Percentiles rank a stretch among this genome's conserved stretches.
These are phyloP conservation scores for Coleophora flavipennella DNA, from an alignment of 2,888 invertebrate species.

Conservation along the genomic window DNA sequence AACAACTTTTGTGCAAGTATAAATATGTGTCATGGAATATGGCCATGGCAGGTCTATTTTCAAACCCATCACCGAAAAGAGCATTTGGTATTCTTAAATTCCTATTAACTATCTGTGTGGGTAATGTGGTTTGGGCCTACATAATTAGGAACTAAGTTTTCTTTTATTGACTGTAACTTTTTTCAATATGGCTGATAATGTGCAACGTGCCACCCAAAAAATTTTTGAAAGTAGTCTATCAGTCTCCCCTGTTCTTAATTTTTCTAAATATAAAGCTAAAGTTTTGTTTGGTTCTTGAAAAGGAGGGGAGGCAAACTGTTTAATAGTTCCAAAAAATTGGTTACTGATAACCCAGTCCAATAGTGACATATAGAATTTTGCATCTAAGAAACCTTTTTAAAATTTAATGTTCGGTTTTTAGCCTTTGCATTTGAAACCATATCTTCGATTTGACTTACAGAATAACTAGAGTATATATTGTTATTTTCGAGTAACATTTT, in stretches of 20 bases:
- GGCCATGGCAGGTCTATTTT: constrained; percentile 1
- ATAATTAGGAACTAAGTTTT: neutral
- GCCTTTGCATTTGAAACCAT: too few relatives aligned
- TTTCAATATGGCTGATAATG: constrained; percentile 1
- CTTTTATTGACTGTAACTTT: neutral
- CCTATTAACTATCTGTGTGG: neutral
- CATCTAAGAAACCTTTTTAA: too few relatives aligned
- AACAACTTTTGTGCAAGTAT: constrained; percentile 8
- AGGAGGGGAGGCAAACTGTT: too few relatives aligned
- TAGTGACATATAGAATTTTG: too few relatives aligned
- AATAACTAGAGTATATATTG: too few relatives aligned
- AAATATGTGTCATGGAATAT: constrained; percentile 7
- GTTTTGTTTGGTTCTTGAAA: too few relatives aligned
- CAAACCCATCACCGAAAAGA: neutral
- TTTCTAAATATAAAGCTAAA: too few relatives aligned
- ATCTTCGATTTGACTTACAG: too few relatives aligned
- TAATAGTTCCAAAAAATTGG: too few relatives aligned
- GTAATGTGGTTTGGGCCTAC: neutral
- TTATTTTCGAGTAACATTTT: too few relatives aligned
- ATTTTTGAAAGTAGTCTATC: constrained; percentile 1
- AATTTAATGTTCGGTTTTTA: too few relatives aligned
- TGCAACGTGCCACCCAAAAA: constrained; percentile 1
- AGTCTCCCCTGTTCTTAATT: neutral
- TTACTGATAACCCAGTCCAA: too few relatives aligned
- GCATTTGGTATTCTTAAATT: neutral